Percentiles rank a stretch among this genome's conserved stretches.
These are phyloP conservation scores for Chloebia gouldiae DNA, from an alignment of 2,113 vertebrate species.

Conservation along the genomic window DNA sequence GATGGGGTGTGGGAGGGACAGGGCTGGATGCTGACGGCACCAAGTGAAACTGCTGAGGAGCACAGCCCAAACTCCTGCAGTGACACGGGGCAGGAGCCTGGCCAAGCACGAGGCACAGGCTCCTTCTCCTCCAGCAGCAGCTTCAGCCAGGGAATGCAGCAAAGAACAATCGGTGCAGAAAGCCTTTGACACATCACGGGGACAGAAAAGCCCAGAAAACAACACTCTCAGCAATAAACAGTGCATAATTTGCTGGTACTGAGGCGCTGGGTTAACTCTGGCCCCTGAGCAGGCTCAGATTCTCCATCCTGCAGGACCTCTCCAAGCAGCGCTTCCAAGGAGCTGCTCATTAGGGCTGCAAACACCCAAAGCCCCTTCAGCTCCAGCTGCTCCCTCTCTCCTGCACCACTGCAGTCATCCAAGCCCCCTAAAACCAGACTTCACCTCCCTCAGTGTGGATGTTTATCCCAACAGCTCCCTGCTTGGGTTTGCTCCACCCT, in stretches of 20 bases:
- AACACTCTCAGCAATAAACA: neutral
- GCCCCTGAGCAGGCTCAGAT: neutral
- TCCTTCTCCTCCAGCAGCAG: neutral
- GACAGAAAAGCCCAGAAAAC: neutral
- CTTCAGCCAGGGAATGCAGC: neutral
- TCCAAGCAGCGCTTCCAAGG: neutral
- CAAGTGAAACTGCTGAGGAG: fast-evolving
- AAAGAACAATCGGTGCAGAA: fast-evolving
- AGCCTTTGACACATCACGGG: neutral
- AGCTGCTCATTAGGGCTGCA: neutral
- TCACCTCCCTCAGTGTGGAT: neutral
- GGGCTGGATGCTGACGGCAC: fast-evolving
- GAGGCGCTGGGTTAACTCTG: neutral
- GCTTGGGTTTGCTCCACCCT: neutral
- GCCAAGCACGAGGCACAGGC: neutral
- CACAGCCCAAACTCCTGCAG: neutral
- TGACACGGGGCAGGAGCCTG: fast-evolving
- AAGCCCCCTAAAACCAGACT: neutral
- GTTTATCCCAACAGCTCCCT: neutral
- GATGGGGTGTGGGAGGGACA: neutral
- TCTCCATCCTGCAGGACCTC: neutral
- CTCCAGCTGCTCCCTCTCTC: neutral
- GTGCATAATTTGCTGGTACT: neutral
- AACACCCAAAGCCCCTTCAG: neutral
- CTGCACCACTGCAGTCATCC: neutral